Base-by-base conservation (phyloP, 2,888 invertebrate species). In the Epistrophella euchroma region DNA sequence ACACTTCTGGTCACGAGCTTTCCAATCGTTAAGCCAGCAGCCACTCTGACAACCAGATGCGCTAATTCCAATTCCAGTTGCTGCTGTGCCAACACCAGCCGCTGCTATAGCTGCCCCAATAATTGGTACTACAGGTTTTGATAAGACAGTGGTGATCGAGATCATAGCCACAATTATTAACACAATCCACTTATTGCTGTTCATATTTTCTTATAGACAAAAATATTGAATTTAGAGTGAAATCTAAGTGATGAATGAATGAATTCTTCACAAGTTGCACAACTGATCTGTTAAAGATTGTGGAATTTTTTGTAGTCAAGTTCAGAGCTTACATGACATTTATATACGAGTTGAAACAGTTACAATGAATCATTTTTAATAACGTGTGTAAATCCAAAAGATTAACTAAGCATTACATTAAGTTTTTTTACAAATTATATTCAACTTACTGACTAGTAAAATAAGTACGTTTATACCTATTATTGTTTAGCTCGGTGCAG, bases 11-110 rank as follows among this genome's bases (percentile, higher is more conserved):
- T 32, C 32, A 7, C 32, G 32, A 32, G 32, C 32, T 32, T 5
- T 32, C 32, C 32, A 32, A 32, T 32, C 32, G 32, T 32, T 32
- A 32, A 32, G 32, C 32, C 32, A 32, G 32, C 32, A 32, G 9
- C 9, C 22, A 22, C 37, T 22, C 22, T 22, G 13, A 40, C 60
- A 60, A 13, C 22, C 60, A 1, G 60, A 22, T 19, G 60, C 60
- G 11, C 32, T 56, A 17, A 56, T 32, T 0, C 56, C 56, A 32
- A 56, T 56, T 56, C 56, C 56, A 9, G 56, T 56, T n/a, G 56
- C 37, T 11, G 37, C 22, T 19, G 37, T 60, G 3, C 19, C 32
- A 0, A 56, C 56, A 17, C 56, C 32, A 19, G 37, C 37, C 0
- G 37, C 37, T 10, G 37, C 60, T 60, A 60, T 60, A 1, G 11